These are phyloP conservation scores for Ictalurus punctatus DNA, from an alignment of 2,113 vertebrate species.

Conservation along the genomic window DNA sequence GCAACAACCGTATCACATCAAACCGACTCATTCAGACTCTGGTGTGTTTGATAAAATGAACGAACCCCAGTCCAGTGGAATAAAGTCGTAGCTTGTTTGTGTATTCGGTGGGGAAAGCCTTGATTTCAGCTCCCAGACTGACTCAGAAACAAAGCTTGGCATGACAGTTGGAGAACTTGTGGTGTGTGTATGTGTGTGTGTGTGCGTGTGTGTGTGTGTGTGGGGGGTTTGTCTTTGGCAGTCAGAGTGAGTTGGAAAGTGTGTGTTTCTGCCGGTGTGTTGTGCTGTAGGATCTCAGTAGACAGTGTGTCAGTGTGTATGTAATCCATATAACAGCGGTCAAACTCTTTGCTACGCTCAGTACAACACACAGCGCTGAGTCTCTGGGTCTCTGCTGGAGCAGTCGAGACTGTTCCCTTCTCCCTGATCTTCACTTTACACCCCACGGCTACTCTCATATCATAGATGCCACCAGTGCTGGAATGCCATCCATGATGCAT, in stretches of 20 bases:
- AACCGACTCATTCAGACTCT: not conserved
- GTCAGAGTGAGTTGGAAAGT: slow-evolving; percentile 7
- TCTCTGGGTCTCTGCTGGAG: not conserved
- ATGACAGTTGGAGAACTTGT: not conserved
- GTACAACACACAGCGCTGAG: not conserved
- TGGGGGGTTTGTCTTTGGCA: not conserved
- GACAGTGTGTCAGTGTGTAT: slow-evolving; percentile 10
- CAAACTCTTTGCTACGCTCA: not conserved
- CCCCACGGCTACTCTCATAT: not conserved
- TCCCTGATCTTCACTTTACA: not conserved
- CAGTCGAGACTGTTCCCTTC: not conserved
- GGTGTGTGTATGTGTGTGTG: not conserved
- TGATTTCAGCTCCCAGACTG: slow-evolving; percentile 17
- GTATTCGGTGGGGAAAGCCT: not conserved
- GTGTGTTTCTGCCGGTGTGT: not conserved
- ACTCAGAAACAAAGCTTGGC: not conserved
- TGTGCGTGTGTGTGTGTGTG: no score
- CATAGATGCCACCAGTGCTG: not conserved
- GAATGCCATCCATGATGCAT: not conserved
- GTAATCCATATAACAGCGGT: not conserved
- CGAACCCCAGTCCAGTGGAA: not conserved
- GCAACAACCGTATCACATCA: not conserved
- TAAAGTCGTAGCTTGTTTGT: not conserved
- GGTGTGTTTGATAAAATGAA: not conserved
- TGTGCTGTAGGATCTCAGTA: not conserved